Conservation (phyloP, 1,140 invertebrate species). For the Drosophila watanabei region DNA sequence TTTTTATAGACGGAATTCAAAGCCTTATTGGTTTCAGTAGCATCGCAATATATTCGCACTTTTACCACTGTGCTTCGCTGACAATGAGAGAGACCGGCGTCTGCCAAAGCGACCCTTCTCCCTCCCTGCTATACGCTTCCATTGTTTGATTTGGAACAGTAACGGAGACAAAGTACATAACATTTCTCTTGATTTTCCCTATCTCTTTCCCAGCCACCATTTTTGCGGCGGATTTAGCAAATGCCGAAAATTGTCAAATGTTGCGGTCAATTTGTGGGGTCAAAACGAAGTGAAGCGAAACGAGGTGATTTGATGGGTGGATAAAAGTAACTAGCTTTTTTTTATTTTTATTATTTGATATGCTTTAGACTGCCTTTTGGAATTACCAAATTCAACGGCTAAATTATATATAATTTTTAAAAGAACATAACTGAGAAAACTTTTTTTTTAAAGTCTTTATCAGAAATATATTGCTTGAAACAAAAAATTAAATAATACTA, state of each 20-base stretch:
- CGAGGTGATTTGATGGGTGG: constrained; percentile 21
- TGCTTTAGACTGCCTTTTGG: background rate
- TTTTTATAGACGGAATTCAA: background rate
- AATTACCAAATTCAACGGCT: constrained; percentile 6
- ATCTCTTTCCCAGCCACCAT: constrained; percentile 26
- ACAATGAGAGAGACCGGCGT: constrained; percentile 42
- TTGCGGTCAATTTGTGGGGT: constrained; percentile 74
- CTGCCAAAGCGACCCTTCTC: constrained; percentile 21
- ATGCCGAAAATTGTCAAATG: constrained; percentile 74
- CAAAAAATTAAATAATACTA: background rate
- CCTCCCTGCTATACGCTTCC: constrained; percentile 5
- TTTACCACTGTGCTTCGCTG: constrained; percentile 17
- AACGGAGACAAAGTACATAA: constrained; percentile 79
- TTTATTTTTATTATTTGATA: background rate
- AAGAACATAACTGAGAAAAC: background rate
- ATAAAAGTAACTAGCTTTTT: background rate
- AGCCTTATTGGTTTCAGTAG: background rate
- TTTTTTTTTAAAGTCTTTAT: background rate
- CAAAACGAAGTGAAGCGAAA: constrained; percentile 20
- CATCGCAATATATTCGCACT: background rate
- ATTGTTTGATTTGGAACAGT: constrained; percentile 72
- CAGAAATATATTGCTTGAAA: background rate
- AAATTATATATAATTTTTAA: background rate
- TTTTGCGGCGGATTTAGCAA: constrained; percentile 46
- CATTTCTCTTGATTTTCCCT: constrained; percentile 76